These are phyloP conservation scores for Aleiodes alternator DNA, from an alignment of 2,888 invertebrate species.

Conservation along the genomic window DNA sequence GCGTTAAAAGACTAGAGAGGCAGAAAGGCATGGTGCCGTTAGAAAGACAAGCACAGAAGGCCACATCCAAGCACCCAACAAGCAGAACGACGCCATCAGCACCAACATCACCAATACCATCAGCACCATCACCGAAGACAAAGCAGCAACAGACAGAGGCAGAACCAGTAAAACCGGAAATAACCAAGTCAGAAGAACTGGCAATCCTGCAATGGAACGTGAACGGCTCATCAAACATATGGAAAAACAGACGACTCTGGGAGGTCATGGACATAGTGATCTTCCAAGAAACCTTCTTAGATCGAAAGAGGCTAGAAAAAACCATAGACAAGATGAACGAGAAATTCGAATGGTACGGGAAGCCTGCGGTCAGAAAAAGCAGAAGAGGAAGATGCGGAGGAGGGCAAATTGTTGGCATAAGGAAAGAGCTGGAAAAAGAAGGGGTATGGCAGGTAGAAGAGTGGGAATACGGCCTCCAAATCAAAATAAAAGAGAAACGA, in stretches of 20 bases:
- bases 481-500: background rate
- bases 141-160: too few species aligned
- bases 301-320: background rate
- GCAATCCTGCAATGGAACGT: background rate
- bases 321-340: background rate
- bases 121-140: too few species aligned
- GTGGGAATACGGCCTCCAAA: constrained; percentile 7
- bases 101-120: too few species aligned
- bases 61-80: too few species aligned
- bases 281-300: background rate
- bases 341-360: background rate
- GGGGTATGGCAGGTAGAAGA: background rate
- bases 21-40: too few species aligned
- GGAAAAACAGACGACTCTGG: background rate
- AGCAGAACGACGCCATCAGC: too few species aligned
- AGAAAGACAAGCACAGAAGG: too few species aligned
- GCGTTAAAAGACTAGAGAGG: too few species aligned
- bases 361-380: background rate
- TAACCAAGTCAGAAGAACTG: background rate
- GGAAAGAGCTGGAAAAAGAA: background rate
- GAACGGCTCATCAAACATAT: background rate
- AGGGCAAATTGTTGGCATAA: constrained; percentile 16
- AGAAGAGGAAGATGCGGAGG: background rate
- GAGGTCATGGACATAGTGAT: background rate
- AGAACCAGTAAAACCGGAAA: too few species aligned